Evolutionary conservation across 2,888 invertebrate species (phyloP).

Genomic region (Scaptomyza reducta): DNA sequence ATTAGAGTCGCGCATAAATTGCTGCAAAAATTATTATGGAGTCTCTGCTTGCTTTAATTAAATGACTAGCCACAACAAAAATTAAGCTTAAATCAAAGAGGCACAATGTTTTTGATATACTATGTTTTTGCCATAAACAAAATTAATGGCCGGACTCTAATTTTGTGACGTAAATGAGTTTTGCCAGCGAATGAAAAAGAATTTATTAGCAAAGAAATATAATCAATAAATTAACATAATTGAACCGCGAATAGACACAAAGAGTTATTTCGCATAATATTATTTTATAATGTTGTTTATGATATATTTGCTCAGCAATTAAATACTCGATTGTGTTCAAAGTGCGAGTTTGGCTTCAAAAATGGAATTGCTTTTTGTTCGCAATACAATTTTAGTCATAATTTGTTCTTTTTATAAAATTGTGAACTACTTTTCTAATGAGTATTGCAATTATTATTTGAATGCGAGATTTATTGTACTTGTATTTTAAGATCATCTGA

Average conservation of each 20-base stretch:
- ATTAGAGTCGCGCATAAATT: conserved; percentile 67
- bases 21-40: conserved; percentile 56
- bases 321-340: background rate
- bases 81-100: conserved; percentile 23
- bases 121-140: conserved; percentile 33
- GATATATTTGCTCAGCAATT: background rate
- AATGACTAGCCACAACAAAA: conserved; percentile 53
- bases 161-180: conserved; percentile 42
- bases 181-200: conserved; percentile 10
- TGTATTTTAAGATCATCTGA: too few species aligned
- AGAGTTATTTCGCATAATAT: conserved; percentile 7
- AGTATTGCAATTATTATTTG: too few species aligned
- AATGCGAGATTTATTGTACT: too few species aligned
- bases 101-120: conserved; percentile 6
- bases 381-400: background rate
- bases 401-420: background rate
- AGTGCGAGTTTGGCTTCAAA: background rate
- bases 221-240: conserved; percentile 40
- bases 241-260: conserved; percentile 1
- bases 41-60: conserved; percentile 66
- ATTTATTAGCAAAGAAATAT: conserved; percentile 6
- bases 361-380: background rate
- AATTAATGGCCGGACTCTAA: conserved; percentile 46
- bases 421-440: too few species aligned
- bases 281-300: background rate